Evolutionary conservation across 2,888 invertebrate species (phyloP), one percentile per base, ranked within the genome.

Genomic region (Creontiades dilutus): DNA sequence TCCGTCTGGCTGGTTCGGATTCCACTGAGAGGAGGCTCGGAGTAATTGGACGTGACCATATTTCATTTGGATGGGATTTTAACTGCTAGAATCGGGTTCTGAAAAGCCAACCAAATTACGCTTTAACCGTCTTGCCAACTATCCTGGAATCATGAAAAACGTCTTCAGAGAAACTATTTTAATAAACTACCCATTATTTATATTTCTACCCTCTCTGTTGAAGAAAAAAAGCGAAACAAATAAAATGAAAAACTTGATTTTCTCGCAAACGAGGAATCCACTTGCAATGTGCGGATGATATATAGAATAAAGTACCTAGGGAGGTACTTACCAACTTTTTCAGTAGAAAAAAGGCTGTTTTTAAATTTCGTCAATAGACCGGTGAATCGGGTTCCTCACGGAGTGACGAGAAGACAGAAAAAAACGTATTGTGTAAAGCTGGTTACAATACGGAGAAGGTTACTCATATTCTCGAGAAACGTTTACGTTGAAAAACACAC

Each of bases 131-230:
- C 84, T 55, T 55, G n/a, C 27, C 85, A 68, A 68, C 68, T 23
- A 68, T 12, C 61, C 57, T 85, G 55, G 61, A 57, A 85, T 85
- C 52, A 37, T 85, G 61, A 55, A 52, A 55, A 16, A 61, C n/a
- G 52, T 28, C 85, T 85, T 85, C 52, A 7, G 57, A 28, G 57
- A 85, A 85, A 85, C 85, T 85, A 85, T 85, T 85, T 85, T 85
- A 85, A 85, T 85, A 52, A 85, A 61, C 85, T 52, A 61, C 37
- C 37, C 2, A 37, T 85, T 55, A 55, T 46, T 61, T 85, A 85
- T 61, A 37, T 61, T 55, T 7, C 28, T 52, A 12, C 52, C 52
- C 57, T n/a, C 7, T 57, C 16, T 2, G 37, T n/a, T n/a, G 37
- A 37, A 37, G 37, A 52, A 13, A 68, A 68, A 19, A 61, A 61